phyloP scores from a whole-genome alignment of 1,140 invertebrate species.

The Eubasilissa regina region DNA sequence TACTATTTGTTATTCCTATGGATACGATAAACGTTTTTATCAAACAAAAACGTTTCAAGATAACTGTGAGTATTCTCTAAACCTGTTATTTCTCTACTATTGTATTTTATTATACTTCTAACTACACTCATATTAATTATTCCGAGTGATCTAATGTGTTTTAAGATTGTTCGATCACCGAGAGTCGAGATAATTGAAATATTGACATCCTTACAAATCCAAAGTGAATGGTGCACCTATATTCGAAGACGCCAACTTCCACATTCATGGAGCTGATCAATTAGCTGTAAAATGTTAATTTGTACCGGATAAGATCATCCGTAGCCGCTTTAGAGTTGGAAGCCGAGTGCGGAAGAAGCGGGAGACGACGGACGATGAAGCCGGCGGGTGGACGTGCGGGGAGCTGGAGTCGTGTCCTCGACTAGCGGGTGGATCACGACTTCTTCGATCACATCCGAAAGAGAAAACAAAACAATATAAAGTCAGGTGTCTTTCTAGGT shows the following conservation, averaged over 20 bases:
- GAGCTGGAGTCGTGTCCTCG: slow-evolving; percentile 16
- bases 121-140: too few species aligned
- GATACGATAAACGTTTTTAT: too few species aligned
- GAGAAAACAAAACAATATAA: slow-evolving; percentile 1
- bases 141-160: too few species aligned
- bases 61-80: too few species aligned
- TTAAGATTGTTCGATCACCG: too few species aligned
- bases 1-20: too few species aligned
- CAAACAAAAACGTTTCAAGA: too few species aligned
- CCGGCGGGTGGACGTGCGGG: background rate
- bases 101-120: too few species aligned
- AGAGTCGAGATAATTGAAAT: too few species aligned
- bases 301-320: slow-evolving; percentile 51
- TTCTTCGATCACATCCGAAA: slow-evolving; percentile 12
- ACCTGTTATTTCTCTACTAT: too few species aligned
- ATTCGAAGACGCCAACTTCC: slow-evolving; percentile 25
- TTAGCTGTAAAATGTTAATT: slow-evolving; percentile 59
- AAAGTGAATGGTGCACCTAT: background rate
- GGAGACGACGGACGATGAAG: background rate
- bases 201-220: too few species aligned
- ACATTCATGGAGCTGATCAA: slow-evolving; percentile 48
- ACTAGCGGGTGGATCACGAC: background rate
- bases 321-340: slow-evolving; percentile 10
- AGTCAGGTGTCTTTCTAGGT: too few species aligned
- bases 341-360: background rate